Evolutionary conservation across 2,113 vertebrate species (phyloP).

Genomic region (Perognathus longimembris): DNA sequence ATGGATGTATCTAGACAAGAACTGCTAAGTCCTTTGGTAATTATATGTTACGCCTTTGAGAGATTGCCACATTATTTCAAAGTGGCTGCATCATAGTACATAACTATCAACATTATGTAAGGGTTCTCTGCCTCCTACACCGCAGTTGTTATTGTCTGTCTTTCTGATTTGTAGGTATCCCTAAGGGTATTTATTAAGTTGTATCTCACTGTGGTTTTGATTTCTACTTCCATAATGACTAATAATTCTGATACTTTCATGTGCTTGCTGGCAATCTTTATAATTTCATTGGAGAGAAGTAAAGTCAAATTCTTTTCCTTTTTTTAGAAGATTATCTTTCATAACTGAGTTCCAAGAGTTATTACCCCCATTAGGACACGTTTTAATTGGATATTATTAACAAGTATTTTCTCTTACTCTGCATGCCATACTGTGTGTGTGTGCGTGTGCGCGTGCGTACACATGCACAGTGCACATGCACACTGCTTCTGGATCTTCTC

Average conservation of each 20-base stretch:
- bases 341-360: slow-evolving; percentile 11
- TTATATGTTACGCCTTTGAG: not conserved
- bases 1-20: not conserved
- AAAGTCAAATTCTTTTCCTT: not conserved
- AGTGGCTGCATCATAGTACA: not conserved
- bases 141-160: not conserved
- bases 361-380: not conserved
- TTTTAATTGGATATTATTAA: not conserved
- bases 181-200: not conserved
- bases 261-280: not conserved
- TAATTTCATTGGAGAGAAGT: not conserved
- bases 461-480: not conserved
- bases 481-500: too few relatives aligned
- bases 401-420: not conserved
- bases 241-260: not conserved
- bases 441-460: too few relatives aligned
- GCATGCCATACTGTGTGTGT: not conserved
- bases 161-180: not conserved
- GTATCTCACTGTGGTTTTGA: not conserved
- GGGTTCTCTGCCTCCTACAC: not conserved
- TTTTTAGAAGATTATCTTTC: slow-evolving; percentile 11
- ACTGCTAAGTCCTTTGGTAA: not conserved
- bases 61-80: not conserved
- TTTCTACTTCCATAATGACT: not conserved
- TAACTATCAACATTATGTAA: not conserved